Evolutionary conservation across 1,140 invertebrate genomes (phyloP).

Genomic region (Phortica variegata): DNA sequence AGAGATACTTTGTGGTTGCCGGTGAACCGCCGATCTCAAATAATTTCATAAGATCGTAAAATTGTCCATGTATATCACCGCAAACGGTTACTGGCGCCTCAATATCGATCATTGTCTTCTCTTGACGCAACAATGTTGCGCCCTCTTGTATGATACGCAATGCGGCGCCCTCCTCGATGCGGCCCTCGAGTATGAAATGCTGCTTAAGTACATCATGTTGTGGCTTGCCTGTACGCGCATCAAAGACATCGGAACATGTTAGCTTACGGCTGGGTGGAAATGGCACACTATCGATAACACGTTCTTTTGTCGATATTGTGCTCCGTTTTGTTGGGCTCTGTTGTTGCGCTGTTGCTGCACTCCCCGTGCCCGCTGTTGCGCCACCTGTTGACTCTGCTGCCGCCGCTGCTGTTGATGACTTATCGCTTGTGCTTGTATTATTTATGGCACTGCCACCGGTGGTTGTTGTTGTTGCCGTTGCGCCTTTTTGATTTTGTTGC

Average conservation of each 20-base stretch:
- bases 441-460: slow-evolving; percentile 24
- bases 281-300: slow-evolving; percentile 69
- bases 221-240: slow-evolving; percentile 88
- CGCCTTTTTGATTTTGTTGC: slow-evolving; percentile 5
- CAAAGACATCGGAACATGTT: slow-evolving; percentile 94
- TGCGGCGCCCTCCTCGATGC: slow-evolving; percentile 96
- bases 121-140: slow-evolving; percentile 88
- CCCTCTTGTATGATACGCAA: slow-evolving; percentile 98
- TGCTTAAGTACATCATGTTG: slow-evolving; percentile 96
- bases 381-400: slow-evolving; percentile 1
- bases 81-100: slow-evolving; percentile 98
- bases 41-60: slow-evolving; percentile 99
- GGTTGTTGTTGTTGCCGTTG: slow-evolving; percentile 39
- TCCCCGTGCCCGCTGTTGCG: slow-evolving; percentile 11
- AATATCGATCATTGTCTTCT: slow-evolving; percentile 99
- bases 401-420: slow-evolving; percentile 15
- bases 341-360: slow-evolving; percentile 10
- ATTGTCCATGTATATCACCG: slow-evolving; percentile 99
- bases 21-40: slow-evolving; percentile 99
- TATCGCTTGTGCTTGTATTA: slow-evolving; percentile 21
- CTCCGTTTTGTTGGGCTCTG: slow-evolving; percentile 47
- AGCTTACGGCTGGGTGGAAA: slow-evolving; percentile 97
- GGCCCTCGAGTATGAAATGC: slow-evolving; percentile 97
- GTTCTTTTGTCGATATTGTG: slow-evolving; percentile 52
- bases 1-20: slow-evolving; percentile 98